Evolutionary conservation across 2,888 invertebrate genomes (phyloP), one percentile per base, ranked within the genome.

Genomic region (Ochropleura leucogaster): DNA sequence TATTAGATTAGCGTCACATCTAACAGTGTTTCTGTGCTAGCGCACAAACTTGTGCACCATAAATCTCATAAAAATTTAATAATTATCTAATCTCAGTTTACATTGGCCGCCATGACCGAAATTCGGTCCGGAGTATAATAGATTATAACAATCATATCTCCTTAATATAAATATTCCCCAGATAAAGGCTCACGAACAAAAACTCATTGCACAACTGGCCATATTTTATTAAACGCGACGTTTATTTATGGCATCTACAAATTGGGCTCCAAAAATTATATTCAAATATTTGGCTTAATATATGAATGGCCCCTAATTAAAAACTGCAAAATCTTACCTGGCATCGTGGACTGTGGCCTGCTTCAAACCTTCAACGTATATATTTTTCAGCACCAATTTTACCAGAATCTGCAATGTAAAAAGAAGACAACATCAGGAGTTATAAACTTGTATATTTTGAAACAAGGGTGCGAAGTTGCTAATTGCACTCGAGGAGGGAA

Each of bases 281-380:
- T 0, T 18, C n/a, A n/a, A n/a, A n/a, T n/a, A n/a, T n/a, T n/a
- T n/a, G n/a, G n/a, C n/a, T n/a, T 42, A 60, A 60, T 5, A n/a
- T 14, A 6, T 60, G 0, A 6, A 12, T 44, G 12, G 12, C 2
- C n/a, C n/a, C 9, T 12, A n/a, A 4, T 62, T 44, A 46, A 46
- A 65, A 64, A 42, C 40, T 30, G 42, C 51, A 30, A 14, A 9
- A 66, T 79, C 85, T 72, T 91, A 97, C 94, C 97, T 97, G 51
- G 97, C 97, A 80, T 97, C 97, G 63, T 97, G 95, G 66, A 98
- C 96, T 44, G 92, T 95, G 8, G 97, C 92, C 47, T 93, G 92
- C 72, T 96, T 95, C 47, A 97, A 85, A 6, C 98, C 98, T 83
- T 95, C 94, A 0, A 97, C 95, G 75, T 94, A 94, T 0, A 97